These are phyloP conservation scores for Elanus axillaris DNA, from an alignment of 2,113 vertebrate genomes.

Conservation along the genomic window DNA sequence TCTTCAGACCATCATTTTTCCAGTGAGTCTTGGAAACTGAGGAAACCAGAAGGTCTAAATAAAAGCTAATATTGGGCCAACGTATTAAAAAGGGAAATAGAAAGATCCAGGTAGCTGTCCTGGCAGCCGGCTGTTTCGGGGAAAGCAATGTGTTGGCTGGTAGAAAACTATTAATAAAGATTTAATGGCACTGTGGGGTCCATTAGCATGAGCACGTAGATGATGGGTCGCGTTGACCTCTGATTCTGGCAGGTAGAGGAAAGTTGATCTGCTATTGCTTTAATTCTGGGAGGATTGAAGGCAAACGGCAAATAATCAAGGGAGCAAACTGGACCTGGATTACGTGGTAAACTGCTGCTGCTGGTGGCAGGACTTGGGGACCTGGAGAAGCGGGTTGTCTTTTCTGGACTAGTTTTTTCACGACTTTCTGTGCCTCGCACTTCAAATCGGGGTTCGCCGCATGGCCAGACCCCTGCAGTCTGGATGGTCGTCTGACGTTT, in stretches of 20 bases:
- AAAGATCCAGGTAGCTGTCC: neutral
- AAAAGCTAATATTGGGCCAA: neutral
- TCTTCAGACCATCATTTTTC: neutral
- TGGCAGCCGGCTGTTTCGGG: no score
- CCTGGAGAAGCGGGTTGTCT: neutral
- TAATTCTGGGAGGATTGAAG: neutral
- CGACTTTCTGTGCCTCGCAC: neutral
- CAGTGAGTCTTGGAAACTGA: neutral
- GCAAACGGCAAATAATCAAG: neutral
- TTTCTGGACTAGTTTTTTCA: neutral
- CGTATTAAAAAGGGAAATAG: fast-evolving
- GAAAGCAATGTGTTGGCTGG: neutral
- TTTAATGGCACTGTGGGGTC: neutral
- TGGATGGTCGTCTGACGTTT: neutral
- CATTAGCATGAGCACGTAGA: fast-evolving
- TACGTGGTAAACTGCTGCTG: neutral
- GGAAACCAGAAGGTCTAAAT: neutral
- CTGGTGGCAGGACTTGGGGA: neutral
- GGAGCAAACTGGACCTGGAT: neutral
- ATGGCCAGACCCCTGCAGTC: neutral
- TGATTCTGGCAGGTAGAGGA: fast-evolving
- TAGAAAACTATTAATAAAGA: neutral
- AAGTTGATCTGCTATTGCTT: neutral
- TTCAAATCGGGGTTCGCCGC: neutral
- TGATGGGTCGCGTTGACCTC: neutral